A percentile compares a stretch with the other conserved stretches of the same genome.
Evolutionary conservation across 2,797 vertebrate species (phyloP).

Genomic region (Squalus acanthias): DNA sequence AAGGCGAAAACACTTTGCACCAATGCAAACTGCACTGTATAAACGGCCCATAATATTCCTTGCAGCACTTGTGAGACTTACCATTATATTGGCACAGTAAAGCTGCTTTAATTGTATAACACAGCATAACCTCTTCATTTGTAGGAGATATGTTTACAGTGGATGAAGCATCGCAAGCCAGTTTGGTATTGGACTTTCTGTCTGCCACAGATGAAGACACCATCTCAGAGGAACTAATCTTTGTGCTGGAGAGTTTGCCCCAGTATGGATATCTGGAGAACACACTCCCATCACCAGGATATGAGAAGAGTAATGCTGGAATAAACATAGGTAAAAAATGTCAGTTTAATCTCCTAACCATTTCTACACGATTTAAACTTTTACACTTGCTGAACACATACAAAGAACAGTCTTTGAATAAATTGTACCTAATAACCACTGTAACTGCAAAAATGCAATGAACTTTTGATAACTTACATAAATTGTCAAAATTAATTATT

Average conservation of each 20-base stretch:
- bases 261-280: conserved; percentile 63
- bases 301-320: conserved; percentile 60
- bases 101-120: neutral
- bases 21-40: neutral
- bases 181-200: conserved; percentile 52
- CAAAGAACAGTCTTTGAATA: neutral
- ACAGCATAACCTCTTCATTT: conserved; percentile 26
- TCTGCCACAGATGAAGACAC: conserved; percentile 59
- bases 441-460: neutral
- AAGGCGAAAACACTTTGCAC: neutral
- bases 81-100: neutral
- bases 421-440: neutral
- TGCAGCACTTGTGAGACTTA: neutral
- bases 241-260: conserved; percentile 58
- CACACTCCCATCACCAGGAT: conserved; percentile 55
- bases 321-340: conserved; percentile 53
- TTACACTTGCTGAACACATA: neutral
- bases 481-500: neutral
- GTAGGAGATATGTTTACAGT: conserved; percentile 50
- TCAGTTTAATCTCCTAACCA: neutral
- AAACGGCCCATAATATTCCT: neutral
- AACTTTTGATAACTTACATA: neutral
- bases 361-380: neutral
- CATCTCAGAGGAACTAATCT: conserved; percentile 53
- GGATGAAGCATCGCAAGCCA: conserved; percentile 54